Base-by-base conservation (phyloP, 2,113 vertebrate species). In the Ictalurus furcatus region DNA sequence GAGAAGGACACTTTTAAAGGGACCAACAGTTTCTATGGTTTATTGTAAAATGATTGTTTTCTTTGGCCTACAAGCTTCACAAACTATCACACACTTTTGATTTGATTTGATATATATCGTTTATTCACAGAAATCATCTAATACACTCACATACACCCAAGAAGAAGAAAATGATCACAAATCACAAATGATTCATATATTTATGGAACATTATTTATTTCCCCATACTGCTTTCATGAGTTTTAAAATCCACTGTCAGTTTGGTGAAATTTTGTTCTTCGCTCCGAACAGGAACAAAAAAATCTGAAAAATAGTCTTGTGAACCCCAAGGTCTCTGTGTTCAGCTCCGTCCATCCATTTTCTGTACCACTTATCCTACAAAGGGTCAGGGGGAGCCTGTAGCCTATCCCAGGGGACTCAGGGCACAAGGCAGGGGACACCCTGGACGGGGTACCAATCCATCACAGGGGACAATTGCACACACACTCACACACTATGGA, bases 41-140 rank as follows among this genome's bases (percentile, higher is more conserved):
- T 44, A 21, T 90, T 89, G 21, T 58, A 52, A 87, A 78, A 56
- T 54, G 5, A 90, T 73, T 78, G 76, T 61, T 48, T 48, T 83
- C 58, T 78, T 85, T 67, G 71, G 71, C 56, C 56, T 88, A 37
- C 59, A 90, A 56, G 80, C 82, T 58, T 85, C 85, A 86, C 67
- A 86, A 90, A 44, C 16, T 40, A 78, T 74, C n/a, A 67, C 67
- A 87, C 65, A 48, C 71, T 9, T 80, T 85, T 87, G 37, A 58
- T 71, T 87, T 89, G 54, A 58, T 58, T 87, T 85, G 61, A 73
- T 61, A 78, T 4, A 34, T 28, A 69, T 30, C n/a, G 25, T 78
- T 34, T 63, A 59, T 48, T 54, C 28, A 87, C 25, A 28, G 21
- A 48, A 69, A 81, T 23, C 61, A 34, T 87, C 40, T 69, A 23